Evolutionary conservation across 2,888 invertebrate species (phyloP).

Genomic region (Dynastes tityus): DNA sequence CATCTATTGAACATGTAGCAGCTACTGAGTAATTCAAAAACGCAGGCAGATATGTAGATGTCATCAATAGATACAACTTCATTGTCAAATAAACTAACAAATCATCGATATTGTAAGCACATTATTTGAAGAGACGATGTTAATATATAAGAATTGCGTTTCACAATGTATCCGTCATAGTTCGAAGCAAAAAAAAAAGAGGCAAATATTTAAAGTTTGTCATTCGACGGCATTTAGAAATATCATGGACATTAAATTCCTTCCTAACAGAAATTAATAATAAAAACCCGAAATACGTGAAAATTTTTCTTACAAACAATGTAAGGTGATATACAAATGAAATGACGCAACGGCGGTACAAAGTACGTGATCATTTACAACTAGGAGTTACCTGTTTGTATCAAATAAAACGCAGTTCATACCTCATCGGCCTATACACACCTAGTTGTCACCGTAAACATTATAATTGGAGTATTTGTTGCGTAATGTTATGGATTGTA

Average conservation of each 20-base stretch:
- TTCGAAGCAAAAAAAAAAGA: neutral
- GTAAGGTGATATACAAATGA: neutral
- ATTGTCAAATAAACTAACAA: neutral
- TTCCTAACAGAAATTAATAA: neutral
- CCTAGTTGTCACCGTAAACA: neutral
- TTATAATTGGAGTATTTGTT: neutral
- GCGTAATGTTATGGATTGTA: neutral
- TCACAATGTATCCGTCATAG: neutral
- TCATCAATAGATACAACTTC: too few species aligned
- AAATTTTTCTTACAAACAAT: slow-evolving; percentile 18
- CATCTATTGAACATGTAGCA: too few species aligned
- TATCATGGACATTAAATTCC: neutral
- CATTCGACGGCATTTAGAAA: slow-evolving; percentile 6
- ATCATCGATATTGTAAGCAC: neutral
- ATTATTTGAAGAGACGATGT: neutral
- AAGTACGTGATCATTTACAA: slow-evolving; percentile 31
- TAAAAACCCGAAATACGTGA: slow-evolving; percentile 13
- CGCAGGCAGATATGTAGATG: too few species aligned
- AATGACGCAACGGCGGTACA: slow-evolving; percentile 26
- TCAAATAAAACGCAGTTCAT: neutral
- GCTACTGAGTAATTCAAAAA: too few species aligned
- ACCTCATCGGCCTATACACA: too few species aligned
- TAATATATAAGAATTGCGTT: slow-evolving; percentile 8
- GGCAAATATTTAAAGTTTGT: slow-evolving; percentile 28
- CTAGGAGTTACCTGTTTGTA: slow-evolving; percentile 31